Evolutionary conservation across 2,113 vertebrate species (phyloP).

Genomic region (human): DNA sequence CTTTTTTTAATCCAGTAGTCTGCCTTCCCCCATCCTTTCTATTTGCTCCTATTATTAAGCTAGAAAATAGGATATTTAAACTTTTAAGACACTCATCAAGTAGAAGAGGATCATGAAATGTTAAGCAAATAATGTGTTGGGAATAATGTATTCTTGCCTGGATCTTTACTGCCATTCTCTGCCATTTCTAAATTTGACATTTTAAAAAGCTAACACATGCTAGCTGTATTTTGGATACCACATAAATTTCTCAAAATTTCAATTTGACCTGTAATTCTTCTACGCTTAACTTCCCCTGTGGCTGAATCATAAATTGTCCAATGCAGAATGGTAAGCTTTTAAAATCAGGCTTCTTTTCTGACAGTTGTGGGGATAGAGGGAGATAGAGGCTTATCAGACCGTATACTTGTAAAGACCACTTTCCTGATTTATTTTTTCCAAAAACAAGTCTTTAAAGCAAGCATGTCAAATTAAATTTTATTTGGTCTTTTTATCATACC

Average conservation of each 20-base stretch:
- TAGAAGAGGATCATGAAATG: neutral
- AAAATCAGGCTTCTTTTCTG: neutral
- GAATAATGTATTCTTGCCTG: neutral
- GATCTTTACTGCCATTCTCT: neutral
- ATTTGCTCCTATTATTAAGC: neutral
- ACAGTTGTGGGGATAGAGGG: no score
- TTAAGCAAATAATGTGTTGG: neutral
- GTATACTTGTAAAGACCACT: neutral
- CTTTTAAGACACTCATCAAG: neutral
- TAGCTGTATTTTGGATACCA: neutral
- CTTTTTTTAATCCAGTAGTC: neutral
- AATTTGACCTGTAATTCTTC: neutral
- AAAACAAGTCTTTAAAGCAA: neutral
- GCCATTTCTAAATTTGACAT: neutral
- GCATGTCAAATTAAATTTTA: neutral
- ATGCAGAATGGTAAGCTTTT: neutral
- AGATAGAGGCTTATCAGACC: neutral
- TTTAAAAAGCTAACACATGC: neutral
- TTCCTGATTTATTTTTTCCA: neutral
- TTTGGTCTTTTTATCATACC: neutral
- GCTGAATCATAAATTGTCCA: neutral
- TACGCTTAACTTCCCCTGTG: neutral
- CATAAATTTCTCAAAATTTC: neutral
- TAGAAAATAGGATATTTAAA: neutral
- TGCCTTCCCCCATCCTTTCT: neutral